A percentile compares a stretch with the other conserved stretches of the same genome.
Evolutionary conservation across 2,113 vertebrate species (phyloP).

Genomic region (Leuciscus idus): DNA sequence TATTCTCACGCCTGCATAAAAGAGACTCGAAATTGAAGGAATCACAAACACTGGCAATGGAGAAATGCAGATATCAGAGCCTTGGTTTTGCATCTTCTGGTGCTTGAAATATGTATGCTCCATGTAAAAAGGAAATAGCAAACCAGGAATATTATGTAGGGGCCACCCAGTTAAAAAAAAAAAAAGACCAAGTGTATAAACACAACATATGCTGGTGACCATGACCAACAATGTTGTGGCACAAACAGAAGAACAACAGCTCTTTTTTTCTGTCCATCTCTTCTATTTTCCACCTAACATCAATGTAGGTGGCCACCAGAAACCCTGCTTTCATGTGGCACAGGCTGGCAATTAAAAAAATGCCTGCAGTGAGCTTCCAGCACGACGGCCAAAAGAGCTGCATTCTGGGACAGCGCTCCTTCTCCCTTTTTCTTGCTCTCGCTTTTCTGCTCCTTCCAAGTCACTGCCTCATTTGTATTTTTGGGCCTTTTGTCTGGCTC

Average conservation of each 20-base stretch:
- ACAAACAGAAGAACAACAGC: conserved; percentile 27
- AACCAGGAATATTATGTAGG: background rate
- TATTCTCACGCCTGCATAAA: background rate
- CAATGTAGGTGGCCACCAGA: conserved; percentile 26
- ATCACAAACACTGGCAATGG: conserved; percentile 6
- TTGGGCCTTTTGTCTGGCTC: conserved; percentile 28
- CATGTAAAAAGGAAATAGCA: background rate
- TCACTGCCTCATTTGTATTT: conserved; percentile 52
- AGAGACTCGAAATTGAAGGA: background rate
- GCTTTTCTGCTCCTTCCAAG: conserved; percentile 4
- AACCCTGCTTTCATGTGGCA: conserved; percentile 47
- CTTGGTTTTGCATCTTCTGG: conserved; percentile 13
- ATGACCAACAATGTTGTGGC: conserved; percentile 5
- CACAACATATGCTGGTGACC: conserved; percentile 8
- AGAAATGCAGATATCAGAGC: background rate
- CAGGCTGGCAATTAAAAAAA: conserved; percentile 49
- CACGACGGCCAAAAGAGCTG: conserved; percentile 24
- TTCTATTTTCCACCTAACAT: conserved; percentile 15
- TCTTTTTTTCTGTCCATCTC: conserved; percentile 29
- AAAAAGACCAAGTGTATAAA: background rate
- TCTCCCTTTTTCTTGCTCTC: background rate
- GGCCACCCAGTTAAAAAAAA: background rate
- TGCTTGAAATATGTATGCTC: conserved; percentile 8
- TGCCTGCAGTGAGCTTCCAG: conserved; percentile 47
- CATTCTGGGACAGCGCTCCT: conserved; percentile 18